Base-by-base conservation (phyloP, 1,140 invertebrate genomes). In the Heliothis subflexa region DNA sequence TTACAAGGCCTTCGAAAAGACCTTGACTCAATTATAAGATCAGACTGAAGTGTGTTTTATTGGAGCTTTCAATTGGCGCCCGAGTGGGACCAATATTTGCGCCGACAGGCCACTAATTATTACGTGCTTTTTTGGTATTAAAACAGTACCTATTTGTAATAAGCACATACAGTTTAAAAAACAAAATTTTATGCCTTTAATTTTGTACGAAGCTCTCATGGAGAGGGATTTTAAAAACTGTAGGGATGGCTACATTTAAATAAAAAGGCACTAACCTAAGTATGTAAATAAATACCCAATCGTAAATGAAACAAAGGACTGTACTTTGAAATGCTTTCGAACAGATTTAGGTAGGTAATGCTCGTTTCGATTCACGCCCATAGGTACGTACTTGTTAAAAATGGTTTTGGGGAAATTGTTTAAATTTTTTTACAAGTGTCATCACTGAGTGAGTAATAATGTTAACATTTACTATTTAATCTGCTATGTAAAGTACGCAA, bases 51-150 rank as follows among this genome's bases (percentile, higher is more conserved):
- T 64, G 16, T 28, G 2, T 40, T 1, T 3, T 47, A 21, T 13
- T 66, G 16, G 28, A n/a, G 61, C n/a, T 4, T 9, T 66, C 40
- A 16, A 66, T 66, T 66, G 62, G 62, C 62, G 62, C 62, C 40
- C 62, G 21, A 66, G 40, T 66, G 62, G 40, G 62, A 40, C 4
- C 62, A 47, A 66, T 45, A 47, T 16, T 66, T 66, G 62, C 18
- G 16, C 2, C 40, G 14, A 10, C 28, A 45, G 47, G 9, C 10
- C 55, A 28, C 21, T 59, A 12, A 59, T 59, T 21, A 4, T 13
- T 11, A 59, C 14, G 21, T 13, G 12, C 2, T 59, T 59, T 59
- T 11, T 2, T 4, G 13, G 7, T 10, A 7, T 55, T 55, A 10
- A 0, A 55, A 9, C 33, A 55, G 18, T 21, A n/a, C n/a, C n/a